Conservation (phyloP, 2,113 vertebrate species). For the Trichomycterus rosablanca region DNA sequence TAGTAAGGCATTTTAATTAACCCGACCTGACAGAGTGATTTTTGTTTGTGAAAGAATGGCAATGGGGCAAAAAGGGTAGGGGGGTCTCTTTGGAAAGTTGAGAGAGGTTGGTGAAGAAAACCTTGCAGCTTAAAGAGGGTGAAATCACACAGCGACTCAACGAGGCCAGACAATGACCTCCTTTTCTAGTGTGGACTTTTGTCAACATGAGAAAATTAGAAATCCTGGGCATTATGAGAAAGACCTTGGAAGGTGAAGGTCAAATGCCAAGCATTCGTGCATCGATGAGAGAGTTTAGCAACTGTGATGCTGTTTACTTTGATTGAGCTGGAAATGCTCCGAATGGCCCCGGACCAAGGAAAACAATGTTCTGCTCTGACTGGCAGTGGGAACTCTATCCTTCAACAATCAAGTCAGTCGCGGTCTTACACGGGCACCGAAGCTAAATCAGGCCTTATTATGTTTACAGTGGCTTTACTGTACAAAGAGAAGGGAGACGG, state of each 20-base stretch:
- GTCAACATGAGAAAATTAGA: slow-evolving; percentile 54
- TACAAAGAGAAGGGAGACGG: slow-evolving; percentile 35
- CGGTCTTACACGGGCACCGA: slow-evolving; percentile 37
- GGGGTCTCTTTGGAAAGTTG: slow-evolving; percentile 38
- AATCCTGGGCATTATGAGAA: slow-evolving; percentile 45
- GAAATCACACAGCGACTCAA: slow-evolving; percentile 49
- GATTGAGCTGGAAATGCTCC: slow-evolving; percentile 47
- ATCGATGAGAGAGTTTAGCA: slow-evolving; percentile 51
- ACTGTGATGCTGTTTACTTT: slow-evolving; percentile 52
- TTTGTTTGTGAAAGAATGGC: slow-evolving; percentile 50
- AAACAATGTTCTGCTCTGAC: slow-evolving; percentile 46
- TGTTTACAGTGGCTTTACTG: slow-evolving; percentile 47
- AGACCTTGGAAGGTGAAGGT: slow-evolving; percentile 47
- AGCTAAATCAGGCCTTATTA: slow-evolving; percentile 44
- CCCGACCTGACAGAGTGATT: slow-evolving; percentile 49
- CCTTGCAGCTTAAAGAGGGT: slow-evolving; percentile 37
- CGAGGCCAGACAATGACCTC: slow-evolving; percentile 46
- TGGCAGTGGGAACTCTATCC: slow-evolving; percentile 47
- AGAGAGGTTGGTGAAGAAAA: slow-evolving; percentile 34
- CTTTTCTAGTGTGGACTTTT: slow-evolving; percentile 47
- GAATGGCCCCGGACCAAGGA: slow-evolving; percentile 45
- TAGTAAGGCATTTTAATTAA: slow-evolving; percentile 56
- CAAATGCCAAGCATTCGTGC: slow-evolving; percentile 43
- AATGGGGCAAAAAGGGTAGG: slow-evolving; percentile 26
- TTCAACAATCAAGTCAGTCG: slow-evolving; percentile 34